Evolutionary conservation across 2,888 invertebrate species (phyloP).

Genomic region (Andrena dorsata): DNA sequence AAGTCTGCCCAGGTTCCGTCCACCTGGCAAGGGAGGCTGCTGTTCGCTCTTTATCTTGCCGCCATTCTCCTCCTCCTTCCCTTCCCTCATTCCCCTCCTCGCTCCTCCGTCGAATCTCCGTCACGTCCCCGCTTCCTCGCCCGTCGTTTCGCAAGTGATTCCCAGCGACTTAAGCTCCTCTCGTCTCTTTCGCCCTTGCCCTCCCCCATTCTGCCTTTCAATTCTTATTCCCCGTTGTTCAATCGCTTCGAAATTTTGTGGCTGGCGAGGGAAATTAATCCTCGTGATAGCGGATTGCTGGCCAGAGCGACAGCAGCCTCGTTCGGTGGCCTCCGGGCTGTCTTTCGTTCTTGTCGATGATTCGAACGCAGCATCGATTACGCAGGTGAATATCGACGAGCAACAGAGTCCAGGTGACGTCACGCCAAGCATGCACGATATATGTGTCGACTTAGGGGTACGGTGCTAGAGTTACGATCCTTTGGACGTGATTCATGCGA

Average conservation of each 20-base stretch:
- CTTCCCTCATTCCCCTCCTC: neutral
- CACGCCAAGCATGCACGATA: constrained; percentile 39
- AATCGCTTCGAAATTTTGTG: no score
- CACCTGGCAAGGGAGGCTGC: constrained; percentile 68
- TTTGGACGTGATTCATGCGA: constrained; percentile 10
- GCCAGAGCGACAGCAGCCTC: constrained; percentile 21
- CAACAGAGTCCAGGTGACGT: constrained; percentile 44
- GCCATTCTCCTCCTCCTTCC: neutral
- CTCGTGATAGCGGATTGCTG: neutral
- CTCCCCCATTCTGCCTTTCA: neutral
- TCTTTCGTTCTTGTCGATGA: neutral
- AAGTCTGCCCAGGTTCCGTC: constrained; percentile 70
- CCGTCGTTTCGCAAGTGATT: constrained; percentile 20
- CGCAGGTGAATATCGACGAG: constrained; percentile 50
- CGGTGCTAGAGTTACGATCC: constrained; percentile 6
- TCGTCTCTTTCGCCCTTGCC: neutral
- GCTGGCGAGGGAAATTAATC: neutral
- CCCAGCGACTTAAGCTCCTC: neutral
- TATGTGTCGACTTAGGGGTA: constrained; percentile 11
- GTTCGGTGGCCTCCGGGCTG: neutral
- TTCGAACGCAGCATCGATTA: constrained; percentile 40
- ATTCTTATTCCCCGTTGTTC: neutral
- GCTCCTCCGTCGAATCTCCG: no score
- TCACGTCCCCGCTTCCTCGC: neutral
- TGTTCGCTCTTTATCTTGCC: constrained; percentile 51